Conservation (phyloP, 1,140 invertebrate genomes). For the Uloborus diversus region DNA sequence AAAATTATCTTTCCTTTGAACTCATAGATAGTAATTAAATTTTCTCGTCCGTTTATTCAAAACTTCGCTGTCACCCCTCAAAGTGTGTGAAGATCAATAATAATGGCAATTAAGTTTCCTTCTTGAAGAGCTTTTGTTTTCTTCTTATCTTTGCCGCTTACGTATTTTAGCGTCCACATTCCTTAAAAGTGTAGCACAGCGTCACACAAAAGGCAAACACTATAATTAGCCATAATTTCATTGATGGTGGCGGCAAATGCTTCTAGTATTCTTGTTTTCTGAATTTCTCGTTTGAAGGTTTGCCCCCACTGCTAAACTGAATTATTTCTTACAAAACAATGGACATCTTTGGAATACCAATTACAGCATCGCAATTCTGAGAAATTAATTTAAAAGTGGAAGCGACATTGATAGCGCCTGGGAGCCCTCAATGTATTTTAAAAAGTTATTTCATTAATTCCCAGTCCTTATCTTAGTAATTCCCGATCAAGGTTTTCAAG, state of each 20-base stretch:
- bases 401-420: slow-evolving; percentile 33
- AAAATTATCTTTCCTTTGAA: too few relatives aligned
- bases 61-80: too few relatives aligned
- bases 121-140: not conserved
- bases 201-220: not conserved
- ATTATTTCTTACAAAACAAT: slow-evolving; percentile 8
- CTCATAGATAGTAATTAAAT: too few relatives aligned
- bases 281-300: slow-evolving; percentile 21
- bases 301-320: not conserved
- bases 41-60: too few relatives aligned
- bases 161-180: too few relatives aligned
- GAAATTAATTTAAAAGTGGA: slow-evolving; percentile 42
- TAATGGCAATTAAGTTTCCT: not conserved
- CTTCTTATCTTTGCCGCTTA: too few relatives aligned
- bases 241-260: too few relatives aligned
- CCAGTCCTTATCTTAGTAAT: slow-evolving; percentile 18
- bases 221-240: not conserved
- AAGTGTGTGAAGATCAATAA: not conserved
- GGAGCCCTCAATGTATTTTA: slow-evolving; percentile 23
- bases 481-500: not conserved
- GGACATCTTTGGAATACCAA: slow-evolving; percentile 1
- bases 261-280: not conserved
- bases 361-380: not conserved
- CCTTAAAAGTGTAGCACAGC: too few relatives aligned
- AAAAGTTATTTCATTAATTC: slow-evolving; percentile 50